Conservation (phyloP, 2,888 invertebrate species). For the Drosophila neonasuta region DNA sequence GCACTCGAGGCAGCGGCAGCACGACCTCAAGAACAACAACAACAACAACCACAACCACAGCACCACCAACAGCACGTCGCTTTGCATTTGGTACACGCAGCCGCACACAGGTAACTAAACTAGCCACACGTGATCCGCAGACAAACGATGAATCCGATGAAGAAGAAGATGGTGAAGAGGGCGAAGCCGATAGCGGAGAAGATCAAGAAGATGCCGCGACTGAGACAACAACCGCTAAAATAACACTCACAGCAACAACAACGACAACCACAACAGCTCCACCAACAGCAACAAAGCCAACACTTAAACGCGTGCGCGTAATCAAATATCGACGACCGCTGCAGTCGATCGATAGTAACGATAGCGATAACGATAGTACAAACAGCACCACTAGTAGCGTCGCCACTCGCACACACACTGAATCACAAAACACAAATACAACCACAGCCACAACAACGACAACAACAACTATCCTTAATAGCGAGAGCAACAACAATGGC, state of each 20-base stretch:
- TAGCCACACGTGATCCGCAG: constrained; percentile 54
- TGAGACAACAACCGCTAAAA: constrained; percentile 43
- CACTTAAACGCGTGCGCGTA: constrained; percentile 73
- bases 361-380: constrained; percentile 7
- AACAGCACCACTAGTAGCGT: constrained; percentile 62
- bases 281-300: constrained; percentile 46
- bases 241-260: constrained; percentile 44
- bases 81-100: constrained; percentile 43
- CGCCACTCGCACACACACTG: constrained; percentile 50
- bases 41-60: constrained; percentile 34
- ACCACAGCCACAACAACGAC: background rate
- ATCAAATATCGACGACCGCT: constrained; percentile 74
- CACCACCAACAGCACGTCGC: constrained; percentile 34
- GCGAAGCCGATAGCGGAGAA: background rate
- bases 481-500: constrained; percentile 17
- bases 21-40: constrained; percentile 26
- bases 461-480: background rate
- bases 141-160: constrained; percentile 42
- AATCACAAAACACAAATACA: constrained; percentile 5
- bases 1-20: constrained; percentile 67
- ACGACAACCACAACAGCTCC: constrained; percentile 45
- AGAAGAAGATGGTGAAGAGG: constrained; percentile 31
- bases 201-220: constrained; percentile 32
- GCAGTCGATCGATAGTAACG: constrained; percentile 54
- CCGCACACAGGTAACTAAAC: constrained; percentile 70